Evolutionary conservation across 2,888 invertebrate species (phyloP).

Genomic region (Lutraria lutraria): DNA sequence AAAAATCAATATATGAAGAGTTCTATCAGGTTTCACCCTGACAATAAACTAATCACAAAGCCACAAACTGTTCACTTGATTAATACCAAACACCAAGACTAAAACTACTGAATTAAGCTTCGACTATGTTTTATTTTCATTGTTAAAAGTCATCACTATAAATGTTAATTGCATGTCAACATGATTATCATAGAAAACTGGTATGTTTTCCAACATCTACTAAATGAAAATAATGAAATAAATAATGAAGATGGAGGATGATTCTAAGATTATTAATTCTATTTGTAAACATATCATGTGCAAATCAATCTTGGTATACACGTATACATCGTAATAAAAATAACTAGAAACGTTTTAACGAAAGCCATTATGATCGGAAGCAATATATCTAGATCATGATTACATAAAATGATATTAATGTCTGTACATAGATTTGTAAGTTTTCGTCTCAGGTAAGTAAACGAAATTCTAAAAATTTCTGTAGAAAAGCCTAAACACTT

Average conservation of each 20-base stretch:
- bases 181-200: not conserved
- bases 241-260: constrained; percentile 22
- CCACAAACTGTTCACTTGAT: not conserved
- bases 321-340: not conserved
- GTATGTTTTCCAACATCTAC: not conserved
- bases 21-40: no score
- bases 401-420: not conserved
- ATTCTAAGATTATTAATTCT: constrained; percentile 10
- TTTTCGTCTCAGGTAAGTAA: constrained; percentile 31
- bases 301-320: not conserved
- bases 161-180: not conserved
- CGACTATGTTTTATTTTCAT: not conserved
- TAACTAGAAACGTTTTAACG: not conserved
- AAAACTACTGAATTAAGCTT: not conserved
- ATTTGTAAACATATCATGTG: not conserved
- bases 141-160: constrained; percentile 3
- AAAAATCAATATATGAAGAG: no score
- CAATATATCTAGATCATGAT: not conserved
- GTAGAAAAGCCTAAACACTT: not conserved
- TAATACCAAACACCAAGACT: constrained; percentile 27
- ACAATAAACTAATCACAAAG: not conserved
- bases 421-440: constrained; percentile 28
- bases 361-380: not conserved
- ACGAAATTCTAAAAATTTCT: not conserved
- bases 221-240: constrained; percentile 24